Conservation (phyloP, 1,140 invertebrate species). For the Drosophila pandora region DNA sequence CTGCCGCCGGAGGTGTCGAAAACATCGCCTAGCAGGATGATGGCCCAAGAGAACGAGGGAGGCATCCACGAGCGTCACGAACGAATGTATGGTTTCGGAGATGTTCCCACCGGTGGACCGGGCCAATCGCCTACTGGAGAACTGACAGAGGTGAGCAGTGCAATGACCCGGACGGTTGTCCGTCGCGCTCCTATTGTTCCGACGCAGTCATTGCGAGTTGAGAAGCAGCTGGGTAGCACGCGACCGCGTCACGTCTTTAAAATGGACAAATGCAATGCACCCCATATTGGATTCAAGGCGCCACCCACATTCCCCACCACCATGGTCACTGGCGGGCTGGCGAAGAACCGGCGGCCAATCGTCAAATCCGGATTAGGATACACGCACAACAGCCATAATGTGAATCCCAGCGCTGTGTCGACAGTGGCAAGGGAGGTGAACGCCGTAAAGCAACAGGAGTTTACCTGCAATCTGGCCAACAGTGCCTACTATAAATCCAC, state of each 20-base stretch:
- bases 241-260: slow-evolving; percentile 42
- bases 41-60: slow-evolving; percentile 23
- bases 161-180: background rate
- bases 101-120: slow-evolving; percentile 16
- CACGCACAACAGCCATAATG: slow-evolving; percentile 18
- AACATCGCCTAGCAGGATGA: slow-evolving; percentile 42
- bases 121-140: slow-evolving; percentile 26
- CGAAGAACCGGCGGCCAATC: background rate
- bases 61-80: slow-evolving; percentile 45
- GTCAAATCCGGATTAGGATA: background rate
- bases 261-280: slow-evolving; percentile 50
- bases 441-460: slow-evolving; percentile 31
- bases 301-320: background rate
- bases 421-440: slow-evolving; percentile 43
- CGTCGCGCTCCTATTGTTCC: slow-evolving; percentile 48
- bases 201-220: slow-evolving; percentile 52
- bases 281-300: slow-evolving; percentile 46
- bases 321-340: background rate
- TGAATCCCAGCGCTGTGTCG: slow-evolving; percentile 49
- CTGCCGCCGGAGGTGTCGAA: slow-evolving; percentile 41
- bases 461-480: slow-evolving; percentile 23
- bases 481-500: slow-evolving; percentile 11
- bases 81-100: slow-evolving; percentile 23
- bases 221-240: slow-evolving; percentile 31
- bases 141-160: background rate